Evolutionary conservation across 2,113 vertebrate genomes (phyloP), one percentile per base, ranked within the genome.

Genomic region (Etia nguti): DNA sequence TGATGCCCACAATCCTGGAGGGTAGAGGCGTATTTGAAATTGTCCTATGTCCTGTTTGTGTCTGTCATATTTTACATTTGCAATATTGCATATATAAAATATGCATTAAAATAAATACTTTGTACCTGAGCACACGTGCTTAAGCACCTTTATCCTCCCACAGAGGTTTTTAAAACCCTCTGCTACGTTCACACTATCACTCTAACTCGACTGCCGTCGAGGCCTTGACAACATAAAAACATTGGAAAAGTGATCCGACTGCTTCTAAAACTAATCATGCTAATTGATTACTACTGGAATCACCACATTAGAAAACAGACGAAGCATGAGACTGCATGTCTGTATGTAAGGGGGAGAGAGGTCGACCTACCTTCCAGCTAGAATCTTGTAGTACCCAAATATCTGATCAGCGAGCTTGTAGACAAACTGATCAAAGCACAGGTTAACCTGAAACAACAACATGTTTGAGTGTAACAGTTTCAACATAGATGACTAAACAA

Each of bases 321-420:
- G 0, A 75, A 65, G 20, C 22, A 29, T 20, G 24, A 48, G 6
- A 48, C 43, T 6, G 9, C 4, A 24, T 29, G 68, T 22, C 24
- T 24, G 20, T 1, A 3, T 20, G 8, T 65, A 57, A 15, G 20
- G 10, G 3, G 18, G 52, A 60, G 55, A 73, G 31, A 57, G 8
- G 34, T 31, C 9, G n/a, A n/a, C 94, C 6, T 96, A 99, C 99
- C 99, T 99, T 97, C 99, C 99, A 7, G 99, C 98, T 96, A 99
- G 98, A 41, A 99, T 98, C 96, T 99, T 99, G 92, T 99, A 99
- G 95, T 99, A 99, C 73, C 97, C 99, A 91, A 99, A 99, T 93
- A 99, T 99, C 96, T 99, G 99, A 95, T 99, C 99, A 1, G 99
- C 98, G 93, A 99, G 94, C 93, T 99, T 99, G 96, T 99, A 99